Percentiles rank a stretch among this genome's conserved stretches.
phyloP scores from a whole-genome alignment of 2,888 invertebrate species.

The Hypomecis punctinalis region DNA sequence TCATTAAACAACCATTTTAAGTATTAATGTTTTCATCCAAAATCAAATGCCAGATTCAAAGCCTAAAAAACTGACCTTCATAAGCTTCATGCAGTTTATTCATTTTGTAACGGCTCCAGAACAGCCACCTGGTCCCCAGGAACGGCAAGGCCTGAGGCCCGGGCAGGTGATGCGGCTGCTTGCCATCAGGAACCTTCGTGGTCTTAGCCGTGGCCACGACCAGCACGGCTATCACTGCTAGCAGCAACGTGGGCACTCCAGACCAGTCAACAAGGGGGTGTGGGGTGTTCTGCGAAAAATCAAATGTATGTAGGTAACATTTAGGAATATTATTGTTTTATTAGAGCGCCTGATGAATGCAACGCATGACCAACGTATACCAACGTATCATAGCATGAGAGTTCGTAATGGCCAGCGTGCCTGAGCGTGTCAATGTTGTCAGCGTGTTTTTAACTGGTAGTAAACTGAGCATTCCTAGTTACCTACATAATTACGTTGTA shows the following conservation, averaged over 20 bases:
- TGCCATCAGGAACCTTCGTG: slow-evolving; percentile 58
- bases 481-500: too few species aligned
- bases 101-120: slow-evolving; percentile 88
- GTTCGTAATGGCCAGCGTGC: too few species aligned
- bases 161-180: slow-evolving; percentile 82
- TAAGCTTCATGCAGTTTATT: slow-evolving; percentile 92
- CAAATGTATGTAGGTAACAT: neutral
- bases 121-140: slow-evolving; percentile 93
- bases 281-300: slow-evolving; percentile 62
- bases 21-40: too few species aligned
- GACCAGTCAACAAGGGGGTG: slow-evolving; percentile 77
- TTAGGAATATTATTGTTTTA: neutral
- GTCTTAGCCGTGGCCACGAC: slow-evolving; percentile 64
- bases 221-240: slow-evolving; percentile 63
- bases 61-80: slow-evolving; percentile 82
- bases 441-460: too few species aligned
- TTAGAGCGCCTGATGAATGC: too few species aligned
- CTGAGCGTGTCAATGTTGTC: too few species aligned
- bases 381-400: too few species aligned
- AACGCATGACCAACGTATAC: too few species aligned
- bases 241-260: slow-evolving; percentile 71
- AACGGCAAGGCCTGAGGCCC: slow-evolving; percentile 90
- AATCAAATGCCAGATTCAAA: too few species aligned
- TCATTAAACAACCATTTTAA: too few species aligned
- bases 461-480: too few species aligned